Evolutionary conservation across 2,113 vertebrate genomes (phyloP), one percentile per base, ranked within the genome.

Genomic region (Sisor rabdophorus): DNA sequence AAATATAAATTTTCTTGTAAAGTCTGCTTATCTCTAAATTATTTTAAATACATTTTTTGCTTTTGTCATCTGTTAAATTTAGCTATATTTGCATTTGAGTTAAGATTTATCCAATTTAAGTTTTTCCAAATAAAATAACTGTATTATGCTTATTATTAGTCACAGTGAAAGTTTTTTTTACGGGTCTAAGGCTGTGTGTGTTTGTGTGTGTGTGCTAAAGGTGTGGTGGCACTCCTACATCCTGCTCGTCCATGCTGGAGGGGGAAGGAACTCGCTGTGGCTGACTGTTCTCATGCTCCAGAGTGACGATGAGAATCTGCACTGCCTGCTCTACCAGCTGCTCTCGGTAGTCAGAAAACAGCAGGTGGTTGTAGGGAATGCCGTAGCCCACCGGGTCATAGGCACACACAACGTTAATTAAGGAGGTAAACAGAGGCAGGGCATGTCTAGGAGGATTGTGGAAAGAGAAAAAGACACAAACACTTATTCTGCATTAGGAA

Each of bases 341-440:
- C 86, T 98, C 97, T 0, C 97, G 94, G 86, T 95, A 97, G 91
- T 99, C 97, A 0, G 95, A 94, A 89, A 99, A 99, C 3, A 99
- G 92, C 86, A 99, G 89, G 87, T 99, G 97, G 82, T 99, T 99
- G 91, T 99, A 99, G 2, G 97, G 97, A 82, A 99, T 96, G 75
- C 97, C 97, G 0, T 97, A 99, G 75, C 97, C 97, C 90, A 99
- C 95, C 0, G 97, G 97, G 84, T 99, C 97, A 0, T 99, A 98
- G 78, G 97, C 97, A 75, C 95, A 97, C 82, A 99, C 95, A 0
- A 97, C 89, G 1, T 98, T 99, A 81, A 99, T 90, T 75, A 99
- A 93, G 0, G 97, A 99, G 60, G 97, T 99, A 87, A 99, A 99
- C 67, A 99, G 94, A 0, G 97, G 97, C 59, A 99, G 91, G 0